phyloP scores from a whole-genome alignment of 2,888 invertebrate species.

The Chalcosyrphus nemorum region DNA sequence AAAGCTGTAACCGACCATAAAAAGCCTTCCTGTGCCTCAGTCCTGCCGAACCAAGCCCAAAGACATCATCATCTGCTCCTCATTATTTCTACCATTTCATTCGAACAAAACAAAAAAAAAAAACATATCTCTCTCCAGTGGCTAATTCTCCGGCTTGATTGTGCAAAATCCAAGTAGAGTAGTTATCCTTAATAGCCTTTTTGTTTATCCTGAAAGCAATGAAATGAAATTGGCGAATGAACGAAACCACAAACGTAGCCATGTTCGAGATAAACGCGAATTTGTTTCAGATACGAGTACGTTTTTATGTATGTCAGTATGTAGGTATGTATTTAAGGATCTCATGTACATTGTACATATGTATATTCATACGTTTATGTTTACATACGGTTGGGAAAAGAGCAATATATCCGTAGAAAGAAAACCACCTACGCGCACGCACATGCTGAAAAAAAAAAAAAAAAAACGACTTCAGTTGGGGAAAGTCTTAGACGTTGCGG shows the following conservation, averaged over 20 bases:
- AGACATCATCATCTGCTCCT: constrained; percentile 37
- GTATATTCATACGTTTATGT: background rate
- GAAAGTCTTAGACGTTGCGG: background rate
- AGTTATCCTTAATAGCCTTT: constrained; percentile 58
- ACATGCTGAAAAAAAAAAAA: background rate
- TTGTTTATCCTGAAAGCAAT: constrained; percentile 59
- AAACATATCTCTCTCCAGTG: constrained; percentile 42
- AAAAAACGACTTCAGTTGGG: background rate
- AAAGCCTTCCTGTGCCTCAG: constrained; percentile 16
- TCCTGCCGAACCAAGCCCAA: constrained; percentile 3
- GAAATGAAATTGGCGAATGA: constrained; percentile 58
- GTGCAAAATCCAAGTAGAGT: constrained; percentile 41
- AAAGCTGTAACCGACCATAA: constrained; percentile 48
- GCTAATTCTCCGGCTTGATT: constrained; percentile 55
- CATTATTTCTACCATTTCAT: constrained; percentile 51
- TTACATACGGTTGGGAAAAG: background rate
- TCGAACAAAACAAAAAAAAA: constrained; percentile 3
- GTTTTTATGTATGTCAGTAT: no score
- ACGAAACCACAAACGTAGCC: constrained; percentile 37
- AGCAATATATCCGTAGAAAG: background rate
- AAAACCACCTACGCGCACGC: background rate
- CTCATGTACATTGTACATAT: background rate
- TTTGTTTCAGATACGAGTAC: constrained; percentile 14
- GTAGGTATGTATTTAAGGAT: background rate
- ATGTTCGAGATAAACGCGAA: constrained; percentile 29